Base-by-base conservation (phyloP, 2,113 vertebrate species). In the Apteryx owenii region DNA sequence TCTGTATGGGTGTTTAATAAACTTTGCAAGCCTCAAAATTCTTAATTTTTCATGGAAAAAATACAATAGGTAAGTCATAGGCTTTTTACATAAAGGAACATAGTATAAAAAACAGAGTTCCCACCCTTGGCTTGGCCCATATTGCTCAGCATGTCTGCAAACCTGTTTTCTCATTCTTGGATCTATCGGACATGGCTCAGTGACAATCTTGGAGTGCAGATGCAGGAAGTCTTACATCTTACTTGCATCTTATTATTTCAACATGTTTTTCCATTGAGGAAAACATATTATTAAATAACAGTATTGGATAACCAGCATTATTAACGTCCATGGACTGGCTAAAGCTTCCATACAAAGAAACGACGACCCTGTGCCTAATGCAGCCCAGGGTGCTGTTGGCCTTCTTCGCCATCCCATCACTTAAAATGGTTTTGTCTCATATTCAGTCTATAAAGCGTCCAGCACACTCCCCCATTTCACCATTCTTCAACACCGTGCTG, bases 331-430 rank as follows among this genome's bases (percentile, higher is more conserved):
- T 44, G 28, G 11, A 31, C 44, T 5, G 44, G 18, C 18, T 21
- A 31, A 26, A 44, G 20, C 21, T 20, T 68, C 12, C 40, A 31
- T 10, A 17, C 40, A 19, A 44, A 22, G 29, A 33, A 46, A 31
- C 15, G 15, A 14, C 44, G 15, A 46, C 44, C 44, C 5, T 68
- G 23, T 54, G 3, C 11, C 36, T 3, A 50, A 10, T 2, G 3
- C 17, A 44, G 38, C 44, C 64, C 25, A 38, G 10, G 3, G 50
- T 38, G 16, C 4, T 10, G 31, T 10, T 19, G 65, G 9, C 5
- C 0, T 0, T 4, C 17, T 46, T 15, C 36, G 48, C 61, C 69
- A 12, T 2, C 23, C 3, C 5, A 2, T 11, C 1, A 7, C 22
- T 14, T 10, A 0, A 19, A 28, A 17, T 4, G 3, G 2, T 20